Conservation (phyloP, 2,888 invertebrate genomes). For the Drosophila mettleri region DNA sequence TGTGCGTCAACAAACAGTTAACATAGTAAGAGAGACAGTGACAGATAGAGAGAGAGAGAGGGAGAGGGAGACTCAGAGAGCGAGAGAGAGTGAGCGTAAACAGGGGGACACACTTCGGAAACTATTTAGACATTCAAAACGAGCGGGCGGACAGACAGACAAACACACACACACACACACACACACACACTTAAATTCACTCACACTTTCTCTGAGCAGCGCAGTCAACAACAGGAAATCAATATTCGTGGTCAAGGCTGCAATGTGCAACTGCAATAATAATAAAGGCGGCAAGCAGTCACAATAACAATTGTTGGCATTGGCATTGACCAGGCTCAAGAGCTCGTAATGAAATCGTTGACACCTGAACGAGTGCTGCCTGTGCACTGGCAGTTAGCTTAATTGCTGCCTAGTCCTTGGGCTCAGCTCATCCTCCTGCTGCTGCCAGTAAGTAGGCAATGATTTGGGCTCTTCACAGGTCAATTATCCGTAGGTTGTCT, state of each 20-base stretch:
- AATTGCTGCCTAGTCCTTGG: conserved; percentile 27
- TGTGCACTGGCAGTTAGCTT: conserved; percentile 43
- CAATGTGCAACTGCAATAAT: conserved; percentile 43
- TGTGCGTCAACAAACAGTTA: conserved; percentile 54
- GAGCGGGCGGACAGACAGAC: conserved; percentile 23
- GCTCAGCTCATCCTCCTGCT: not conserved
- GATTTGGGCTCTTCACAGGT: conserved; percentile 44
- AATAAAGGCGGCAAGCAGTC: conserved; percentile 24
- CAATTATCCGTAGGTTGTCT: conserved; percentile 38
- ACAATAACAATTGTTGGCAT: conserved; percentile 41
- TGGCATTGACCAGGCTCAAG: conserved; percentile 57
- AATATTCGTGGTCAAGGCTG: conserved; percentile 84
- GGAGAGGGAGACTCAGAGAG: not conserved
- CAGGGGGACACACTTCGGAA: conserved; percentile 40
- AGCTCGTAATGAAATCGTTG: conserved; percentile 64
- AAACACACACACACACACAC: conserved; percentile 1
- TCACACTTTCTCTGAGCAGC: conserved; percentile 1
- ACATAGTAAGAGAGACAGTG: conserved; percentile 6
- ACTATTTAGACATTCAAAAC: conserved; percentile 64
- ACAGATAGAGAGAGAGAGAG: not conserved
- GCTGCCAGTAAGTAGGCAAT: conserved; percentile 38
- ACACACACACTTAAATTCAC: not conserved
- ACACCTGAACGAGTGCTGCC: conserved; percentile 64
- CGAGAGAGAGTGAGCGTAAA: not conserved
- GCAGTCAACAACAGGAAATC: conserved; percentile 80